phyloP scores from a whole-genome alignment of 2,797 vertebrate genomes.

The Molossus alvarezi region DNA sequence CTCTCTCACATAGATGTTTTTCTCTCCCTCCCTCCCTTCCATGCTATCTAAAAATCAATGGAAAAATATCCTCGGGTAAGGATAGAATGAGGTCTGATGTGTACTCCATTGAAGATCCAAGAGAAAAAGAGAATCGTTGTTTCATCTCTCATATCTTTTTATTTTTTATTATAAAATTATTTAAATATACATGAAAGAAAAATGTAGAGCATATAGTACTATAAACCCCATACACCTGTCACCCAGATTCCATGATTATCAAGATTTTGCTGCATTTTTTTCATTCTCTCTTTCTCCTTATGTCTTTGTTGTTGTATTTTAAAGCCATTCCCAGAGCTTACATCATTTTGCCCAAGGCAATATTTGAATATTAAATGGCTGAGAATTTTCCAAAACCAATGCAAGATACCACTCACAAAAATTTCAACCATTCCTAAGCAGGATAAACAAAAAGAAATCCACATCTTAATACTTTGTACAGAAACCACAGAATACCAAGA shows the following conservation, averaged over 20 bases:
- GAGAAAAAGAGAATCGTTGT: background rate
- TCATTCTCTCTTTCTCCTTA: slow-evolving; percentile 12
- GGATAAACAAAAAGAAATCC: slow-evolving; percentile 52
- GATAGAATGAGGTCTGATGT: background rate
- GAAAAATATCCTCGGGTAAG: no score
- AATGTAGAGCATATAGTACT: background rate
- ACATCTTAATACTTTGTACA: background rate
- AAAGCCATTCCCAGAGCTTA: slow-evolving; percentile 39
- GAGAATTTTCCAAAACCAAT: slow-evolving; percentile 42
- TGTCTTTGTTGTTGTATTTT: background rate
- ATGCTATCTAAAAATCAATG: no score
- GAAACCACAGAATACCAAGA: slow-evolving; percentile 37
- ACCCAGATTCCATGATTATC: slow-evolving; percentile 7
- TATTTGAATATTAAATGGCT: slow-evolving; percentile 61
- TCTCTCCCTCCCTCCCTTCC: no score
- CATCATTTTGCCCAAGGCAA: background rate
- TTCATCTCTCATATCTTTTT: background rate
- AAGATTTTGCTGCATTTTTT: slow-evolving; percentile 38
- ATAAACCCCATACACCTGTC: slow-evolving; percentile 18
- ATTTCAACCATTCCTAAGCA: slow-evolving; percentile 11
- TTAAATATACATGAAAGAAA: slow-evolving; percentile 63
- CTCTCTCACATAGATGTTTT: no score
- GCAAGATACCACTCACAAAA: slow-evolving; percentile 15
- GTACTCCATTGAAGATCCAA: background rate
- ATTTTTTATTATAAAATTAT: slow-evolving; percentile 66